These are phyloP conservation scores for Molothrus ater DNA, from an alignment of 2,797 vertebrate genomes.

Conservation along the genomic window DNA sequence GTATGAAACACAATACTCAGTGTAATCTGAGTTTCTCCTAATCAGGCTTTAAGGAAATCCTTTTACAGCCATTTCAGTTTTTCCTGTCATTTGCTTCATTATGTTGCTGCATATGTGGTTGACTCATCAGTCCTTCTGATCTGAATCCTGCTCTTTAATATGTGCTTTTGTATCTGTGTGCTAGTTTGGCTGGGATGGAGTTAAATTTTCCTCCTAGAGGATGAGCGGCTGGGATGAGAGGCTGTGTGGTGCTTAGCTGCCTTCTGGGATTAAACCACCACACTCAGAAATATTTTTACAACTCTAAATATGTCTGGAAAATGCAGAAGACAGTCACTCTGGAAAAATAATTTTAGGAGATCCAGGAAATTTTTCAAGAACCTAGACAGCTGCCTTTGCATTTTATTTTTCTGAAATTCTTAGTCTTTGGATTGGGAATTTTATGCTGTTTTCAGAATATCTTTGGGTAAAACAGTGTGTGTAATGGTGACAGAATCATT, in stretches of 20 bases:
- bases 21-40: neutral
- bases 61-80: neutral
- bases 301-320: slow-evolving; percentile 15
- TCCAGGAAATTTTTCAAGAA: slow-evolving; percentile 36
- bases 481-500: slow-evolving; percentile 41
- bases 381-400: neutral
- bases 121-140: neutral
- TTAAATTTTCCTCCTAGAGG: neutral
- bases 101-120: neutral
- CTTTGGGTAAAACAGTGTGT: slow-evolving; percentile 7
- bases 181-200: neutral
- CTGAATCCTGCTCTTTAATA: neutral
- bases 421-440: neutral
- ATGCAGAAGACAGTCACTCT: neutral
- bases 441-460: slow-evolving; percentile 7
- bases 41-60: neutral
- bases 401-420: slow-evolving; percentile 10
- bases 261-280: neutral
- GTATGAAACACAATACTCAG: neutral
- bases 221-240: neutral
- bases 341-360: slow-evolving; percentile 22
- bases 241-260: neutral
- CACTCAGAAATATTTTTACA: slow-evolving; percentile 9
- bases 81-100: neutral
- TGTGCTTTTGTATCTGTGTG: neutral